phyloP scores from a whole-genome alignment of 2,888 invertebrate species.

The Tridacna gigas region DNA sequence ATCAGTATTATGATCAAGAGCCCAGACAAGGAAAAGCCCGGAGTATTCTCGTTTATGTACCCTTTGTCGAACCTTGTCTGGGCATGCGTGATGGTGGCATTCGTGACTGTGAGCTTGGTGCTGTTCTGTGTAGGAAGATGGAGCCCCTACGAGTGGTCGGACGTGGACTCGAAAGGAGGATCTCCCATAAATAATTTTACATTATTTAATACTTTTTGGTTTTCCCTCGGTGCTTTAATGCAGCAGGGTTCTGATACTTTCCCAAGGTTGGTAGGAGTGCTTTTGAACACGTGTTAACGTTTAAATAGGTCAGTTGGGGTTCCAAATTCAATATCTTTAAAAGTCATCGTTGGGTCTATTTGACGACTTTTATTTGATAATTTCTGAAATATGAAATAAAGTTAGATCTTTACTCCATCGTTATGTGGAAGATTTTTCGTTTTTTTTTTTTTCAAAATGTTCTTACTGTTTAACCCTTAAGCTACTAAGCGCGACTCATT shows the following conservation, averaged over 20 bases:
- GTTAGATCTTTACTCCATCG: too few species aligned
- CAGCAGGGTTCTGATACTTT: conserved; percentile 99
- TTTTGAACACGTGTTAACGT: background rate
- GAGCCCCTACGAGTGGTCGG: conserved; percentile 97
- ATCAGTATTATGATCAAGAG: conserved; percentile 98
- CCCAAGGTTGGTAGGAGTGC: conserved; percentile 89
- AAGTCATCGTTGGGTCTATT: too few species aligned
- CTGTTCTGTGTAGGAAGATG: conserved; percentile 98
- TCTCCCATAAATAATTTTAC: conserved; percentile 88
- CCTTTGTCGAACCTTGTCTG: conserved; percentile 96
- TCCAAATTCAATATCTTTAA: too few species aligned
- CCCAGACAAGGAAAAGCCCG: conserved; percentile 96
- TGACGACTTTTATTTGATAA: too few species aligned
- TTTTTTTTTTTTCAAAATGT: too few species aligned
- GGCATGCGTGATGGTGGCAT: conserved; percentile 94
- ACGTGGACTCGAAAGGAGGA: conserved; percentile 59
- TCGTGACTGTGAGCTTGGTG: conserved; percentile 98
- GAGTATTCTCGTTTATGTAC: conserved; percentile 98
- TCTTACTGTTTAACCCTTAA: too few species aligned
- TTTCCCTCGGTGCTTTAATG: conserved; percentile 98
- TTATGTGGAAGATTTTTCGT: too few species aligned
- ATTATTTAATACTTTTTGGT: conserved; percentile 98
- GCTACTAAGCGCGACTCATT: too few species aligned
- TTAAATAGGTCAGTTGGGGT: too few species aligned
- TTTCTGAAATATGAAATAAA: too few species aligned